Percentiles rank a stretch among this genome's conserved stretches.
Conservation (phyloP, 2,888 invertebrate species). For the Hyposoter didymator region DNA sequence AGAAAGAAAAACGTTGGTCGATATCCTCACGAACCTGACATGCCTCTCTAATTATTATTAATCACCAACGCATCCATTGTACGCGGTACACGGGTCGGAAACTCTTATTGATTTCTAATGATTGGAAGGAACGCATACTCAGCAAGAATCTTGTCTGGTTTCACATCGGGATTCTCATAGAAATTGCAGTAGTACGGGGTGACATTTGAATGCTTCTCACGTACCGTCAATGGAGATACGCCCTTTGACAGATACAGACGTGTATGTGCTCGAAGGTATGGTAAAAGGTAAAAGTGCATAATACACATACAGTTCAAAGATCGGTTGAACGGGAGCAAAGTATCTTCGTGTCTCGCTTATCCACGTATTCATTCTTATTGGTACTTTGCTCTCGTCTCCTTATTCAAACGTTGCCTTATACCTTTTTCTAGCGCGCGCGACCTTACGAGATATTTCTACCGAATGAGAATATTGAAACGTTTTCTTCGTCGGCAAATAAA, state of each 20-base stretch:
- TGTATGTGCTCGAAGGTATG: background rate
- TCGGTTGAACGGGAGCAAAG: constrained; percentile 26
- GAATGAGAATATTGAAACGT: constrained; percentile 40
- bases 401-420: constrained; percentile 2
- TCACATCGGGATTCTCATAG: constrained; percentile 13
- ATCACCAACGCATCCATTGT: background rate
- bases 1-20: background rate
- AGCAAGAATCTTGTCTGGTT: constrained; percentile 9
- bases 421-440: constrained; percentile 8
- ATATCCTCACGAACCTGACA: background rate
- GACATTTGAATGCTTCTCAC: constrained; percentile 41
- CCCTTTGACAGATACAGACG: background rate
- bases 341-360: constrained; percentile 25
- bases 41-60: background rate
- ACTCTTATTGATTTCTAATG: background rate
- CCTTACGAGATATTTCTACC: constrained; percentile 21
- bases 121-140: background rate
- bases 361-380: constrained; percentile 31
- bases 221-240: constrained; percentile 42
- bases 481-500: constrained; percentile 25
- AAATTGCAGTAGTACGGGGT: background rate
- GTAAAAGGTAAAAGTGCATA: constrained; percentile 32
- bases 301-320: constrained; percentile 14
- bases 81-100: background rate
- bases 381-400: constrained; percentile 33